phyloP scores from a whole-genome alignment of 2,113 vertebrate species.

The Callocephalon fimbriatum region DNA sequence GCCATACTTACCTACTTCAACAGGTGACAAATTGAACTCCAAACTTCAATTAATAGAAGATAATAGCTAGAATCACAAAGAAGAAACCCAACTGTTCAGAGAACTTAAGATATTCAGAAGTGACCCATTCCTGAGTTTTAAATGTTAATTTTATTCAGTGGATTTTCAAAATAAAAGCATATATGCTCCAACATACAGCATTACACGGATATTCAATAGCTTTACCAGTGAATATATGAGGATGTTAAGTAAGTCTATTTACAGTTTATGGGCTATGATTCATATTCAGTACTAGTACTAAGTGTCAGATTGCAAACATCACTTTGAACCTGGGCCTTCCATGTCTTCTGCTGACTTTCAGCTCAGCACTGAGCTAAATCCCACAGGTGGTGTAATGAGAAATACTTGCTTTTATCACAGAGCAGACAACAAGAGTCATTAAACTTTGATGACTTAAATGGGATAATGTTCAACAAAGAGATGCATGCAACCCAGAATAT shows the following conservation, averaged over 20 bases:
- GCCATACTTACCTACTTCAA: neutral
- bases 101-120: neutral
- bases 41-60: neutral
- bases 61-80: neutral
- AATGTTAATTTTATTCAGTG: neutral
- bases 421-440: conserved; percentile 39
- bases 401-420: conserved; percentile 41
- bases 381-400: conserved; percentile 15
- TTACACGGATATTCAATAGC: neutral
- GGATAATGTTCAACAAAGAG: conserved; percentile 37
- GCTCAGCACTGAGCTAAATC: neutral
- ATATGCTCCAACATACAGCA: neutral
- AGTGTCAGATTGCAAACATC: neutral
- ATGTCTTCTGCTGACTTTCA: conserved; percentile 12
- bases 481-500: neutral
- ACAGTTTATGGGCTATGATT: neutral
- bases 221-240: neutral
- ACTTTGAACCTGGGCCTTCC: conserved; percentile 17
- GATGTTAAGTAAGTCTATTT: neutral
- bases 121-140: neutral
- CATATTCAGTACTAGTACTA: neutral
- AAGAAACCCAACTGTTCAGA: neutral
- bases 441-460: conserved; percentile 57
- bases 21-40: neutral
- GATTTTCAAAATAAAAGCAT: neutral